A percentile compares a stretch with the other conserved stretches of the same genome.
phyloP scores from a whole-genome alignment of 2,888 invertebrate species.

The Subacronicta megacephala region DNA sequence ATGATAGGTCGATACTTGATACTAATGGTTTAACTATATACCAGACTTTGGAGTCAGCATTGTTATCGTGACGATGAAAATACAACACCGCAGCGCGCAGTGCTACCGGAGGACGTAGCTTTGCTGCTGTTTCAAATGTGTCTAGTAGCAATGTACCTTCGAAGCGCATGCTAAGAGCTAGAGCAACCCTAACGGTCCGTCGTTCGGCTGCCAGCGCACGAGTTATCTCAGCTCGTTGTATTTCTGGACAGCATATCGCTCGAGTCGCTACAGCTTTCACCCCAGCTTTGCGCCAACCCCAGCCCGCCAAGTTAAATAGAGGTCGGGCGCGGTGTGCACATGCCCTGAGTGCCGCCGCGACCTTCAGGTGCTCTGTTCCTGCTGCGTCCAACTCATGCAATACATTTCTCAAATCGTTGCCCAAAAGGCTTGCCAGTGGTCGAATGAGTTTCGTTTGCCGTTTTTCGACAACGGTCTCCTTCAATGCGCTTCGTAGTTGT shows the following conservation, averaged over 20 bases:
- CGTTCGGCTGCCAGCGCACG: conserved; percentile 61
- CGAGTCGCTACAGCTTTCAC: conserved; percentile 71
- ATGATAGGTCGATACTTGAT: conserved; percentile 50
- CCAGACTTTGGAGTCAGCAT: conserved; percentile 62
- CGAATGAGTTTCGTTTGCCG: conserved; percentile 40
- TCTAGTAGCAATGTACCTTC: conserved; percentile 8
- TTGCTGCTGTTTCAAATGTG: conserved; percentile 24
- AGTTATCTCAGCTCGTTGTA: conserved; percentile 45
- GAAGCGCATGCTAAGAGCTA: conserved; percentile 54
- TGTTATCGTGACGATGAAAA: conserved; percentile 47
- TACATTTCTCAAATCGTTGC: conserved; percentile 31
- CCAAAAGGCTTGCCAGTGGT: conserved; percentile 43
- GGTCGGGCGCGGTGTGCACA: conserved; percentile 67
- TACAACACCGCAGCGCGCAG: conserved; percentile 63
- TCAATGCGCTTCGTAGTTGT: conserved; percentile 48
- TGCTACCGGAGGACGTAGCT: conserved; percentile 47
- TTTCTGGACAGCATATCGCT: conserved; percentile 58
- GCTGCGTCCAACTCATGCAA: conserved; percentile 43
- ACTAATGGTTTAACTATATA: conserved; percentile 63
- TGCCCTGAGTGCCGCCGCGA: conserved; percentile 64
- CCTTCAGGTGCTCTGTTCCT: conserved; percentile 33
- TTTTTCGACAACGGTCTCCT: conserved; percentile 17
- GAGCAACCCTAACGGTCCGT: conserved; percentile 63
- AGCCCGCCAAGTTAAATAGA: conserved; percentile 56
- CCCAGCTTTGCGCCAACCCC: conserved; percentile 68